Conservation (phyloP, 23 tunicate species). For the Corella eumyota region DNA sequence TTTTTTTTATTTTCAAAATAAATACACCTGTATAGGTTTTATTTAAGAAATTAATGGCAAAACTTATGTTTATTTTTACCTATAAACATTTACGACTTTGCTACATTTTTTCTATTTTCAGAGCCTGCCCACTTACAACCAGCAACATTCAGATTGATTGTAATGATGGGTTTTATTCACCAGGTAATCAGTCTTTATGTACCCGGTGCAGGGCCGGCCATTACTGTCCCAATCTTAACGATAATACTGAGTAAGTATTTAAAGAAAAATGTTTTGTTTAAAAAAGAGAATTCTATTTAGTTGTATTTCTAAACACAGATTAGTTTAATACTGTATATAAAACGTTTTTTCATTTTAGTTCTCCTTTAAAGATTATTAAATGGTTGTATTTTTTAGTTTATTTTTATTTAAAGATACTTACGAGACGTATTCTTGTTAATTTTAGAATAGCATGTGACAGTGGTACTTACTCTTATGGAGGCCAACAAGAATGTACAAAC, state of each 20-base stretch:
- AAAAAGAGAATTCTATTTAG: too few relatives aligned
- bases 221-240: slow-evolving; percentile 30
- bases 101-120: slow-evolving; percentile 3
- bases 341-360: too few relatives aligned
- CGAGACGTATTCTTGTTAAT: too few relatives aligned
- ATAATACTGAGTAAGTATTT: slow-evolving; percentile 54
- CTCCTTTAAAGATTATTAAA: too few relatives aligned
- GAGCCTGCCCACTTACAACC: slow-evolving; percentile 62
- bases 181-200: slow-evolving; percentile 60
- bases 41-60: background rate
- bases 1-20: too few relatives aligned
- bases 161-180: slow-evolving; percentile 45
- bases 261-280: background rate
- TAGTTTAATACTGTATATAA: too few relatives aligned
- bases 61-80: background rate
- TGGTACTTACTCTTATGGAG: slow-evolving; percentile 83
- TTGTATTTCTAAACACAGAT: too few relatives aligned
- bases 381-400: too few relatives aligned
- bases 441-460: slow-evolving; percentile 38
- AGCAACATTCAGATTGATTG: slow-evolving; percentile 7
- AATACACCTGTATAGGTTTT: too few relatives aligned
- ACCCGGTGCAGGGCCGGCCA: slow-evolving; percentile 58
- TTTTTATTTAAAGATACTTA: too few relatives aligned
- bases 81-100: too few relatives aligned
- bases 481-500: slow-evolving; percentile 23